Percentiles rank a stretch among this genome's conserved stretches.
phyloP scores from a whole-genome alignment of 2,888 invertebrate genomes.

The Blera fallax region DNA sequence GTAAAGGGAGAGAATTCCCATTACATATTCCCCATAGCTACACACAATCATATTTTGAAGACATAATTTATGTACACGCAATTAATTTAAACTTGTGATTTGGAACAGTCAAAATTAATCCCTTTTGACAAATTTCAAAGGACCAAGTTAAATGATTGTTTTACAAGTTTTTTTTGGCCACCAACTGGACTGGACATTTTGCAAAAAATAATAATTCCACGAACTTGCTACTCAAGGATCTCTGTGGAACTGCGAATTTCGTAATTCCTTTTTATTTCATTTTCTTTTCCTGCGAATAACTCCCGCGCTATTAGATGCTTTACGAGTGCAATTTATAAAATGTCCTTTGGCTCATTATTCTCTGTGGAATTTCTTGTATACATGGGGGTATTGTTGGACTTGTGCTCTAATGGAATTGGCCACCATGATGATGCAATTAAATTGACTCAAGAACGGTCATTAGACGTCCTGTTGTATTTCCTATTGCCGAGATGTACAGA shows the following conservation, averaged over 20 bases:
- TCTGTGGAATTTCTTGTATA: not conserved
- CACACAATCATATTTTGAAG: too few species aligned
- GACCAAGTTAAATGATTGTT: not conserved
- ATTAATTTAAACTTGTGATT: not conserved
- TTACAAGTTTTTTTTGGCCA: not conserved
- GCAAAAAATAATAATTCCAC: not conserved
- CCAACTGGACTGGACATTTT: not conserved
- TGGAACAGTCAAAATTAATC: not conserved
- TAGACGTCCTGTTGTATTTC: conserved; percentile 8
- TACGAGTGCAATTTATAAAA: conserved; percentile 22
- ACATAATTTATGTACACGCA: too few species aligned
- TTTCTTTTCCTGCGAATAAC: not conserved
- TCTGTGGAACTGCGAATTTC: not conserved
- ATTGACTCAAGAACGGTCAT: conserved; percentile 24
- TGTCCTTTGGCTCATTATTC: conserved; percentile 11
- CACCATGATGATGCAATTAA: conserved; percentile 35
- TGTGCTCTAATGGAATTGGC: conserved; percentile 18
- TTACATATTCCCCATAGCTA: not conserved
- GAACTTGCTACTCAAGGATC: not conserved
- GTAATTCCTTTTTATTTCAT: not conserved
- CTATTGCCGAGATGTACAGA: not conserved
- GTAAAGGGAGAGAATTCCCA: not conserved
- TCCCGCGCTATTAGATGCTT: not conserved
- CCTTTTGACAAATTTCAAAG: not conserved
- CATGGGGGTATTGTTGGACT: not conserved